Conservation (phyloP, 2,888 invertebrate genomes). For the Cheilosia variabilis region DNA sequence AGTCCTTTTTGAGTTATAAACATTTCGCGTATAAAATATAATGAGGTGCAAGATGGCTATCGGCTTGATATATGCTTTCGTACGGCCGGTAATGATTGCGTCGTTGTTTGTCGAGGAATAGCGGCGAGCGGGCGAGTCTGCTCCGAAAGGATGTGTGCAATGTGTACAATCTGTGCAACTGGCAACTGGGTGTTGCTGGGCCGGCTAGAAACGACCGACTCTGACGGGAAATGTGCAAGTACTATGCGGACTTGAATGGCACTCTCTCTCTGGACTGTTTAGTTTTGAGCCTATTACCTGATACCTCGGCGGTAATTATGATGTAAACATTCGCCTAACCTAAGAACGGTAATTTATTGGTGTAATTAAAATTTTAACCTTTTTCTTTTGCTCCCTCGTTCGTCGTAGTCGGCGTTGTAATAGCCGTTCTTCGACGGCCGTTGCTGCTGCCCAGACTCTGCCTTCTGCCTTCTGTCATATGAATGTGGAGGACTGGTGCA, state of each 20-base stretch:
- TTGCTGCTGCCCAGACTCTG: constrained; percentile 17
- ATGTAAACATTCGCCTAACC: constrained; percentile 76
- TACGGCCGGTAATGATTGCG: constrained; percentile 74
- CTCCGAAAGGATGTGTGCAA: constrained; percentile 34
- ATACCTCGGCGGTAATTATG: constrained; percentile 76
- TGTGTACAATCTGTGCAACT: constrained; percentile 2
- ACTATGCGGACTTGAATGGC: constrained; percentile 39
- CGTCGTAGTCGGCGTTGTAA: constrained; percentile 18
- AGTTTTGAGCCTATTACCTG: constrained; percentile 69
- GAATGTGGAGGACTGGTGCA: constrained; percentile 58
- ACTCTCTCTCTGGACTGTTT: constrained; percentile 55
- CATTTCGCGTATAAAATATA: constrained; percentile 77
- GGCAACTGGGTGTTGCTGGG: constrained; percentile 46
- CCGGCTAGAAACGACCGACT: constrained; percentile 36
- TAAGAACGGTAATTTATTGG: constrained; percentile 76
- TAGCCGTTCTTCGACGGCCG: constrained; percentile 1
- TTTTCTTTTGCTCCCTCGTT: constrained; percentile 61
- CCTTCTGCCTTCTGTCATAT: constrained; percentile 5
- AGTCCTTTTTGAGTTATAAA: constrained; percentile 75
- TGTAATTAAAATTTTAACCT: constrained; percentile 76
- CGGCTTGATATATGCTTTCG: constrained; percentile 77
- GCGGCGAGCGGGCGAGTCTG: constrained; percentile 21
- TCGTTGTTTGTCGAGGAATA: constrained; percentile 55
- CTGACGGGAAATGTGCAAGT: constrained; percentile 37
- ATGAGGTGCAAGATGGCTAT: constrained; percentile 78